Base-by-base conservation (phyloP, 2,888 invertebrate genomes). In the Timandra comae region DNA sequence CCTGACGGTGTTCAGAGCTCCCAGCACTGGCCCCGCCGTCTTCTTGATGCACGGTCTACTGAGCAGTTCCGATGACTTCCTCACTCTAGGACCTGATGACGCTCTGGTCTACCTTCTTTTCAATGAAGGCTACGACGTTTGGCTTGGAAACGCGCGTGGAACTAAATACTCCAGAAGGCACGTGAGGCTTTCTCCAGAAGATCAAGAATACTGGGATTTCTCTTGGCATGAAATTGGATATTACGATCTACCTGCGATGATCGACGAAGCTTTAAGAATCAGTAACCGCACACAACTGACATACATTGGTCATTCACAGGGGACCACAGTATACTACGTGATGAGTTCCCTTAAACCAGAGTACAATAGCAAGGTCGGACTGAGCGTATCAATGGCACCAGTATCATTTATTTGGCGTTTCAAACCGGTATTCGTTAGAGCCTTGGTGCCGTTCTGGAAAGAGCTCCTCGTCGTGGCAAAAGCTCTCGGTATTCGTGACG, bases 221-320 rank as follows among this genome's bases (percentile, higher is more conserved):
- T 91, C 90, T 46, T 92, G 89, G 87, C 89, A 92, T 56, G 90
- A 93, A 52, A 91, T 92, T 67, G 92, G 91, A 0, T 56, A 71
- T 19, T 87, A 87, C 54, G 93, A 94, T 61, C 50, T 93, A 3
- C 91, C 93, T 2, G 89, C 91, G 0, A 89, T 88, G 75, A 87
- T 34, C 3, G 34, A 34, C 20, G 7, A 10, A 3, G 9, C 11
- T 4, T 10, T 24, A 10, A 20, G 10, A 7, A 29, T 29, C 6
- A 25, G 20, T 3, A 13, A 8, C 3, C 12, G 21, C 12, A 26
- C 34, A 4, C 29, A 34, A 3, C 6, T 34, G 12, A 24, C 25
- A 7, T 25, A 25, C 7, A 8, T 34, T 3, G 34, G 34, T 4
- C 29, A 34, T 20, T 34, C 34, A 1, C 29, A 34, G 13, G 34